Percentiles rank a stretch among this genome's conserved stretches.
Evolutionary conservation across 1,140 invertebrate species (phyloP).

Genomic region (Portunus trituberculatus): DNA sequence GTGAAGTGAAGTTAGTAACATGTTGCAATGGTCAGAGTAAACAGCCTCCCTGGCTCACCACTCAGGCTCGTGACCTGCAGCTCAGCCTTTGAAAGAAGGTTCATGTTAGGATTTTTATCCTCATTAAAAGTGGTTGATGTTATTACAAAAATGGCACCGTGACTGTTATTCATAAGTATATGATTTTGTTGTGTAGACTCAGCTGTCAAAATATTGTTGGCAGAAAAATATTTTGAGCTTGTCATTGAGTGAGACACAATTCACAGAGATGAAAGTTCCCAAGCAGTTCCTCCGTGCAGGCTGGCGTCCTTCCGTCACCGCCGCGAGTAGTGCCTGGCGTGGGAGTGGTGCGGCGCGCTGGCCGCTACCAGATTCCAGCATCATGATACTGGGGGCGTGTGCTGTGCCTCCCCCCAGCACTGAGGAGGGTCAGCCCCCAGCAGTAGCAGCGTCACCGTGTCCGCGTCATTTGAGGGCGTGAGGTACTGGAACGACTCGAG

Average conservation of each 20-base stretch:
- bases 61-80: neutral
- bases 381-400: conserved; percentile 52
- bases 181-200: too few relatives aligned
- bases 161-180: too few relatives aligned
- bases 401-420: conserved; percentile 41
- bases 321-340: neutral
- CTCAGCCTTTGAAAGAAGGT: neutral
- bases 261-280: neutral
- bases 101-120: too few relatives aligned
- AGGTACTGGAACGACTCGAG: conserved; percentile 47
- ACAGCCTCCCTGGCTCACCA: neutral
- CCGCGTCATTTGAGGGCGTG: neutral
- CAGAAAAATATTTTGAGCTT: neutral
- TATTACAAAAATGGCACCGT: too few relatives aligned
- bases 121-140: too few relatives aligned
- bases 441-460: conserved; percentile 33
- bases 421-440: conserved; percentile 35
- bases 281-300: neutral
- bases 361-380: neutral
- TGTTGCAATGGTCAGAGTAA: neutral
- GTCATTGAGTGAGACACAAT: neutral
- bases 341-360: neutral
- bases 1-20: neutral
- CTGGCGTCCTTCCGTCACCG: neutral
- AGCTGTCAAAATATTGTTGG: too few relatives aligned